phyloP scores from a whole-genome alignment of 2,888 invertebrate genomes.

The Nomada ferruginata region DNA sequence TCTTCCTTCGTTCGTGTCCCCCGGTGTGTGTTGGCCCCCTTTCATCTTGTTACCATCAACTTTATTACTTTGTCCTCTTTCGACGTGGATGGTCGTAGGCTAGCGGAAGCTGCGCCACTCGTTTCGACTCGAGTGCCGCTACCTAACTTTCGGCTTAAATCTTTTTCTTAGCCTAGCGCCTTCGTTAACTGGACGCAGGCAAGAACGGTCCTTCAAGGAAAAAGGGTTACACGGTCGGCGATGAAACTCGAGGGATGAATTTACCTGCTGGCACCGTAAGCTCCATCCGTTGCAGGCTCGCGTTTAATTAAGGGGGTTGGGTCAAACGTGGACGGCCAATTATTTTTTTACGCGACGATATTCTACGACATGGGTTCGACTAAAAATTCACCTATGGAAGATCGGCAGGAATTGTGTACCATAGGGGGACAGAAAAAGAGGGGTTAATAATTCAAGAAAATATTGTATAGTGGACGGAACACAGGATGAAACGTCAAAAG shows the following conservation, averaged over 20 bases:
- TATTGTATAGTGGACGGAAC: too few relatives aligned
- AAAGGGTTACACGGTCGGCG: conserved; percentile 7
- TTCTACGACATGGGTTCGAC: too few relatives aligned
- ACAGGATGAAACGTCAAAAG: conserved; percentile 31
- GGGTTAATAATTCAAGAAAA: too few relatives aligned
- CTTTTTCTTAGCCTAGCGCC: conserved; percentile 47
- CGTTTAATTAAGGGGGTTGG: conserved; percentile 44
- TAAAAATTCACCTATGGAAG: too few relatives aligned
- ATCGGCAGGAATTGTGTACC: neutral
- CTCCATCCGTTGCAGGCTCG: neutral
- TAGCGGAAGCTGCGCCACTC: conserved; percentile 26
- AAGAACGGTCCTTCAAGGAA: conserved; percentile 10
- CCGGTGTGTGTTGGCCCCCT: conserved; percentile 26
- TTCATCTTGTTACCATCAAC: conserved; percentile 72
- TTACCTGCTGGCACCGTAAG: neutral
- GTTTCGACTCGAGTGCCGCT: conserved; percentile 36
- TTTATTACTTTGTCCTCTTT: conserved; percentile 80
- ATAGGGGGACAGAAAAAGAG: neutral
- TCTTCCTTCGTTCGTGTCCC: conserved; percentile 27
- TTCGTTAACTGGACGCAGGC: neutral
- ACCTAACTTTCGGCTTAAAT: conserved; percentile 68
- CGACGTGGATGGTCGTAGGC: conserved; percentile 58
- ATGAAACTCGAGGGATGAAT: conserved; percentile 26
- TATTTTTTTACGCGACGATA: neutral
- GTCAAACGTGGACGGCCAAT: conserved; percentile 14